phyloP scores from a whole-genome alignment of 2,113 vertebrate species.

The Nycticebus coucang region DNA sequence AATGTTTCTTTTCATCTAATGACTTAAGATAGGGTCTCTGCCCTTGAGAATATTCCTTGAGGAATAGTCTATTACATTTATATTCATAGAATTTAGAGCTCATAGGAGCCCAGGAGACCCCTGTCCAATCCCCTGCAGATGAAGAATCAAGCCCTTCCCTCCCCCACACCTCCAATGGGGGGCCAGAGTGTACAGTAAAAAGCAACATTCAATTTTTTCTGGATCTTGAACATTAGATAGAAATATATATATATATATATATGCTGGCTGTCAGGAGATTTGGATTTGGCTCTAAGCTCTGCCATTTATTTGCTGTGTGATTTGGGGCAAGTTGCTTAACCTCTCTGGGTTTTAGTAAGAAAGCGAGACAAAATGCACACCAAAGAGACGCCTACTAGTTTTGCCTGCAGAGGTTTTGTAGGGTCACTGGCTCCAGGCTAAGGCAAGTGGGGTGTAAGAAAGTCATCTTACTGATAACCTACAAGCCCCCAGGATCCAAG shows the following conservation, averaged over 20 bases:
- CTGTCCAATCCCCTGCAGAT: neutral
- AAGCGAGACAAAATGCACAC: neutral
- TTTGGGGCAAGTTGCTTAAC: neutral
- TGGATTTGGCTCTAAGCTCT: neutral
- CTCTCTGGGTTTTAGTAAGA: conserved; percentile 5
- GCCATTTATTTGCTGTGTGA: neutral
- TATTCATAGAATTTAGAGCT: conserved; percentile 15
- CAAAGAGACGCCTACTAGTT: neutral
- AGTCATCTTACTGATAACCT: conserved; percentile 33
- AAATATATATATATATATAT: too few species aligned
- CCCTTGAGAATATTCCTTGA: neutral
- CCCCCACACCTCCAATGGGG: neutral
- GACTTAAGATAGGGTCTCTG: neutral
- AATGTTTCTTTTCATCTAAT: neutral
- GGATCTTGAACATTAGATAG: neutral
- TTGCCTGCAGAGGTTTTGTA: neutral
- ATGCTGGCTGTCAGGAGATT: neutral
- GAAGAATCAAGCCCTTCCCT: neutral
- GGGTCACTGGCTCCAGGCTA: neutral
- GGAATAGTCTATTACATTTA: neutral
- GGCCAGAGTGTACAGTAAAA: neutral
- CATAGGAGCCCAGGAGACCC: neutral
- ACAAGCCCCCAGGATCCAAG: conserved; percentile 36
- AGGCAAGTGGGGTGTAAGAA: neutral
- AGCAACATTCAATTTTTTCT: neutral